Base-by-base conservation (phyloP, 1,140 invertebrate genomes). In the Octopus bimaculoides region DNA sequence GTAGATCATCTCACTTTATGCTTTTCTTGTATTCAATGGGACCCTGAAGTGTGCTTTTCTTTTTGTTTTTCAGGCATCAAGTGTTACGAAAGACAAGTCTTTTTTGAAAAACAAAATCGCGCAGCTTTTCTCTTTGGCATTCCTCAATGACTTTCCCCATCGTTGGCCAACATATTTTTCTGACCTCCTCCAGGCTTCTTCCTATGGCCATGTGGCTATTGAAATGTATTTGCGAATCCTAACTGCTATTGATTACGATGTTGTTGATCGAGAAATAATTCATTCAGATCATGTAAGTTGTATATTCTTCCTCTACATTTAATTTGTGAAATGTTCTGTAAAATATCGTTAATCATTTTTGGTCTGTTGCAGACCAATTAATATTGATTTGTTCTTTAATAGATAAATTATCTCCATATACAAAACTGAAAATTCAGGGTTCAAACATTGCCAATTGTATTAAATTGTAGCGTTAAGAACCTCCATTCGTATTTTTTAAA, bases 221-320 rank as follows among this genome's bases (percentile, higher is more conserved):
- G 91, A 92, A 81, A 86, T 92, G 77, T 93, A 92, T 82, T 86
- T 93, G 5, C 84, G 92, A 55, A 88, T 92, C 52, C 85, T 93
- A 17, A 82, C 90, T 41, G 90, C 92, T 53, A 92, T 93, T 77
- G 91, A 93, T 85, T 85, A 85, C 75, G 90, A 91, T 86, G 91
- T 92, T 54, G 91, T 91, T 41, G 91, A 92, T 82, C 85, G 91
- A 75, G 92, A 92, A 75, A 90, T 92, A 78, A 84, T 87, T 53
- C 91, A 91, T 78, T 88, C 88, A 17, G 77, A 78, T n/a, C 85
- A 90, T 84, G 87, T 89, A 81, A 81, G 81, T 82, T 26, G 14
- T 20, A 1, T 69, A 52, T 12, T 17, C 66, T 71, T 71, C 66
- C 7, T 12, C 26, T 41, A 41, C 26, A 41, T 41, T 41, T 41